These are phyloP conservation scores for Agonum fuliginosum DNA, from an alignment of 2,888 invertebrate genomes.

Conservation along the genomic window DNA sequence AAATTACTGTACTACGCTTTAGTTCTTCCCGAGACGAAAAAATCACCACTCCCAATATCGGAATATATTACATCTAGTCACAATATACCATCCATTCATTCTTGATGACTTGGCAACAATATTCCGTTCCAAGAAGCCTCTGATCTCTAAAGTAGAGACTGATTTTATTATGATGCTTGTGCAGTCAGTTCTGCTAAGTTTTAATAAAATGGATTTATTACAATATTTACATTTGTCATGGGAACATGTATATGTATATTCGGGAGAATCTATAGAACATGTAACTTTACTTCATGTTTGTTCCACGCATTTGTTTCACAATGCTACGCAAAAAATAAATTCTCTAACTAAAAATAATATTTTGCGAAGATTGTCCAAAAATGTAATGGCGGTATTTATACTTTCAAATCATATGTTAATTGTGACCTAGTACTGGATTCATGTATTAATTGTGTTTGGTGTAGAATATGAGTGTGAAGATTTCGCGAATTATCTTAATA, in stretches of 20 bases:
- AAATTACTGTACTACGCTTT: constrained; percentile 11
- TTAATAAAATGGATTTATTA: constrained; percentile 14
- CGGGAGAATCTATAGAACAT: background rate
- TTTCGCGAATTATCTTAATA: too few species aligned
- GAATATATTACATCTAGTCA: background rate
- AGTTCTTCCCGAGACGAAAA: background rate
- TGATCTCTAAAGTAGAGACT: background rate
- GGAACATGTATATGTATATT: constrained; percentile 7
- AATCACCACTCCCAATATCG: constrained; percentile 1
- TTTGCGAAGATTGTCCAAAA: too few species aligned
- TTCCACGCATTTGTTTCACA: too few species aligned
- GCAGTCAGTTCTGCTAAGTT: background rate
- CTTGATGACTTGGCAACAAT: background rate
- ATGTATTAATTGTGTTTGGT: too few species aligned
- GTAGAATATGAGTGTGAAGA: too few species aligned
- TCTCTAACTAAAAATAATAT: too few species aligned
- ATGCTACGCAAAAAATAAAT: too few species aligned
- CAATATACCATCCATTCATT: constrained; percentile 3
- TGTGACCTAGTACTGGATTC: too few species aligned
- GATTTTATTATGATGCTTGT: constrained; percentile 6
- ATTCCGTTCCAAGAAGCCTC: background rate
- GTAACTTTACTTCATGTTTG: background rate
- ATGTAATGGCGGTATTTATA: too few species aligned
- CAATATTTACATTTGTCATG: background rate
- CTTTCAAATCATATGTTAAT: too few species aligned